These are phyloP conservation scores for Alectura lathami DNA, from an alignment of 2,113 vertebrate genomes.

Conservation along the genomic window DNA sequence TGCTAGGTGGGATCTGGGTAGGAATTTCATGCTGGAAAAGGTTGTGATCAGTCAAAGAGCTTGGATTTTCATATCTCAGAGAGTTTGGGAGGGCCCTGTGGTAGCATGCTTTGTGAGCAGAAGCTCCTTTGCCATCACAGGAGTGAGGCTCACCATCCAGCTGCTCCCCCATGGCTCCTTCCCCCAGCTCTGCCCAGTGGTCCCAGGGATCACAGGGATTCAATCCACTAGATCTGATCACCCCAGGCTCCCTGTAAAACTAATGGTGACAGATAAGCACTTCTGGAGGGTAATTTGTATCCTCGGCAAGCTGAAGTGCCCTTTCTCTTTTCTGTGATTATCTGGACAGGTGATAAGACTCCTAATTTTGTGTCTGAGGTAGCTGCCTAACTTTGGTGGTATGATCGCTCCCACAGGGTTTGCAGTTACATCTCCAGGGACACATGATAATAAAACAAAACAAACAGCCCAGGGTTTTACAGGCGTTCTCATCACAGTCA, in stretches of 20 bases:
- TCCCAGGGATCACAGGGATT: neutral
- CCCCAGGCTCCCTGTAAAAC: neutral
- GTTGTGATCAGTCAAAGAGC: neutral
- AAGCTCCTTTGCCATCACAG: neutral
- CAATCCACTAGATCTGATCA: fast-evolving
- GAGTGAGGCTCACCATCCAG: neutral
- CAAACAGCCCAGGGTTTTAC: slow-evolving; percentile 39
- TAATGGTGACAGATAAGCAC: slow-evolving; percentile 4
- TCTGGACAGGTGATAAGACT: slow-evolving; percentile 67
- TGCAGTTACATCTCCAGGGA: slow-evolving; percentile 68
- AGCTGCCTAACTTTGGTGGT: slow-evolving; percentile 32
- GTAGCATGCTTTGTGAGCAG: neutral
- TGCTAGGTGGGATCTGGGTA: neutral
- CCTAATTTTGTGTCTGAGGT: slow-evolving; percentile 45
- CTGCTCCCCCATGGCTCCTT: neutral
- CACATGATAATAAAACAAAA: slow-evolving; percentile 50
- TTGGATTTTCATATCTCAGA: neutral
- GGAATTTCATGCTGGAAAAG: neutral
- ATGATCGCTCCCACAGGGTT: slow-evolving; percentile 11
- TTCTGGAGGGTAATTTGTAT: slow-evolving; percentile 45
- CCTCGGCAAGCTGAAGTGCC: slow-evolving; percentile 18
- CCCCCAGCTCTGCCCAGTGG: fast-evolving
- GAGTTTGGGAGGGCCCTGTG: neutral
- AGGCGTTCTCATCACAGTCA: neutral
- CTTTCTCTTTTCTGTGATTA: slow-evolving; percentile 64